Percentiles rank a stretch among this genome's conserved stretches.
These are phyloP conservation scores for Xerus inauris DNA, from an alignment of 2,113 vertebrate genomes.

Conservation along the genomic window DNA sequence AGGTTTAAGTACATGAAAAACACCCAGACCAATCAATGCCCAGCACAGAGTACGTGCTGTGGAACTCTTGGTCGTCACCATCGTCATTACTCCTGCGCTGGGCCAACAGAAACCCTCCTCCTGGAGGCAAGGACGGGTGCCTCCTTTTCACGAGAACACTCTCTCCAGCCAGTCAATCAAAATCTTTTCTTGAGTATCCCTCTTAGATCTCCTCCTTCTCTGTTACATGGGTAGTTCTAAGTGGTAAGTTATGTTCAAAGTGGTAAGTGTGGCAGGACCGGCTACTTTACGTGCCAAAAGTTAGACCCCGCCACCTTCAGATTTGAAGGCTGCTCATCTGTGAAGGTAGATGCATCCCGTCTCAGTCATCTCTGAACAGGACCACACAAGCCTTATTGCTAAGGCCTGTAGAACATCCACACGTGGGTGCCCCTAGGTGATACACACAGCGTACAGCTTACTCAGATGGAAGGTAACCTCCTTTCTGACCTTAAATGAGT, in stretches of 20 bases:
- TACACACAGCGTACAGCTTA: background rate
- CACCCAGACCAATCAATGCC: background rate
- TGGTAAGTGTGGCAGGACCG: background rate
- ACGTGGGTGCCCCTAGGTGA: background rate
- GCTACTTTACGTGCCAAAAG: background rate
- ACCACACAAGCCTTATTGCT: background rate
- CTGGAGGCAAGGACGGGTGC: background rate
- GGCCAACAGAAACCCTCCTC: too few relatives aligned
- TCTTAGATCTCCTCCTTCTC: background rate
- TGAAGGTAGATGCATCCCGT: background rate
- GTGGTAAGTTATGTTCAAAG: background rate
- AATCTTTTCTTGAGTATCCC: background rate
- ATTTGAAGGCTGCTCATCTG: background rate
- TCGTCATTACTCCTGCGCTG: background rate
- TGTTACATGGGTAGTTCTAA: background rate
- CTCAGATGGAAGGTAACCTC: background rate
- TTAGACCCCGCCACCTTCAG: background rate
- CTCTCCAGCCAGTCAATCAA: background rate
- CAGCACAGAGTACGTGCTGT: background rate
- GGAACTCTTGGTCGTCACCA: background rate
- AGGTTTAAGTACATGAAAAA: background rate
- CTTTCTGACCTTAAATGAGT: background rate
- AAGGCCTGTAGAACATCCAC: background rate
- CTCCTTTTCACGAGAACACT: background rate
- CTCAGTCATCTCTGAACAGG: background rate